A percentile compares a stretch with the other conserved stretches of the same genome.
Conservation (phyloP, 2,797 vertebrate genomes). For the Ptychadena robeensis region DNA sequence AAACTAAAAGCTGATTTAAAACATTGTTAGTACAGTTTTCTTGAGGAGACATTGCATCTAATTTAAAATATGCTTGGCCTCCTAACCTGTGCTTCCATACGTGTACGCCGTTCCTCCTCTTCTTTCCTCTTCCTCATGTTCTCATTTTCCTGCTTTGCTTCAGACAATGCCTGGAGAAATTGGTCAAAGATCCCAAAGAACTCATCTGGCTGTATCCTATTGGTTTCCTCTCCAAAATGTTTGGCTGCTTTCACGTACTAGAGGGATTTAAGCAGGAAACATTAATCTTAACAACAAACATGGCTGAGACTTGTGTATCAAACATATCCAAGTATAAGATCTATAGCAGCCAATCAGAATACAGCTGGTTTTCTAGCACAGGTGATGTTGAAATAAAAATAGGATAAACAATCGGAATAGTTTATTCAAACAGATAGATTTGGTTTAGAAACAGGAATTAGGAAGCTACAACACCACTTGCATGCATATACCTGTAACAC, state of each 20-base stretch:
- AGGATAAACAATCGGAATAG: too few species aligned
- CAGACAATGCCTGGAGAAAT: constrained; percentile 91
- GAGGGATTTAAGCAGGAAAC: constrained; percentile 23
- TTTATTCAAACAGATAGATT: too few species aligned
- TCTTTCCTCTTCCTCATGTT: constrained; percentile 94
- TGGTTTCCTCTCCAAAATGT: constrained; percentile 92
- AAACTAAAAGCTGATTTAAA: too few species aligned
- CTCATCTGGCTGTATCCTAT: constrained; percentile 94
- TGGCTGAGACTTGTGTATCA: not conserved
- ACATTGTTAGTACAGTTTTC: not conserved
- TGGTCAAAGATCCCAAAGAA: constrained; percentile 99
- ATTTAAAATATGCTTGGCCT: not conserved
- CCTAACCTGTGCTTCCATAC: constrained; percentile 93
- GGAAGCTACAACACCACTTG: not conserved
- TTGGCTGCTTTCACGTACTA: constrained; percentile 92
- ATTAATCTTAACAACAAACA: not conserved
- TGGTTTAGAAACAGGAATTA: not conserved
- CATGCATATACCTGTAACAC: not conserved
- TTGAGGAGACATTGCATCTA: not conserved
- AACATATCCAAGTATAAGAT: not conserved
- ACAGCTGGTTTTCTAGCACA: not conserved
- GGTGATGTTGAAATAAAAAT: too few species aligned
- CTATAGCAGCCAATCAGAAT: not conserved
- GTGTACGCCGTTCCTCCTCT: constrained; percentile 92
- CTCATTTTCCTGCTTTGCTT: constrained; percentile 97